Evolutionary conservation across 2,888 invertebrate genomes (phyloP).

Genomic region (Epirrita christyi): DNA sequence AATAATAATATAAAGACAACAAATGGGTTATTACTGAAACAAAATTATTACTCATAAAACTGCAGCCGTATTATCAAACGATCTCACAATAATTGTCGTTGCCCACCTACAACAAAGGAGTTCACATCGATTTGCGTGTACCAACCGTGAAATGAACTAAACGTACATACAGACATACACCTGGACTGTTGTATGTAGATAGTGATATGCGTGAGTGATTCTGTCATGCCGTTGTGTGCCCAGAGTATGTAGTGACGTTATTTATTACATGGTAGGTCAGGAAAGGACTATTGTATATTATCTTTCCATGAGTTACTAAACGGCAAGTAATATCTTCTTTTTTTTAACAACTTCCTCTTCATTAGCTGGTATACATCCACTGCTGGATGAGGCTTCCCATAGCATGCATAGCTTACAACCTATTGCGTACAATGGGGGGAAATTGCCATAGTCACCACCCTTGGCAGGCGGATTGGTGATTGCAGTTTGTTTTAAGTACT

Average conservation of each 20-base stretch:
- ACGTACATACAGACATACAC: slow-evolving; percentile 45
- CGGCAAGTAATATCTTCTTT: too few species aligned
- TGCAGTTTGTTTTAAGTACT: too few species aligned
- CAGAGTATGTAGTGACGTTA: slow-evolving; percentile 12
- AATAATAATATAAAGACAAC: too few species aligned
- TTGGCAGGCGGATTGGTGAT: too few species aligned
- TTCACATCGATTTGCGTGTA: slow-evolving; percentile 60
- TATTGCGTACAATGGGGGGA: too few species aligned
- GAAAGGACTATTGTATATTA: slow-evolving; percentile 13
- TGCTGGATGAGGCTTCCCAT: too few species aligned
- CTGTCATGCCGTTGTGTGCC: slow-evolving; percentile 18
- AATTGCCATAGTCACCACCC: too few species aligned
- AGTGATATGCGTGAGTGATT: slow-evolving; percentile 38
- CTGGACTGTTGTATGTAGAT: slow-evolving; percentile 37
- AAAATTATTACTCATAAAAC: neutral
- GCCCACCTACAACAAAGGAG: slow-evolving; percentile 30
- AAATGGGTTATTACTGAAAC: neutral
- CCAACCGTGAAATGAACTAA: slow-evolving; percentile 74
- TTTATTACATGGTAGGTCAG: slow-evolving; percentile 30
- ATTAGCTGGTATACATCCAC: too few species aligned
- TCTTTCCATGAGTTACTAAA: too few species aligned
- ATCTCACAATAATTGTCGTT: slow-evolving; percentile 37
- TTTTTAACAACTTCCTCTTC: too few species aligned
- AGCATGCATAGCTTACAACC: too few species aligned
- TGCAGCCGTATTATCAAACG: slow-evolving; percentile 10